Percentiles rank a stretch among this genome's conserved stretches.
Evolutionary conservation across 1,140 invertebrate genomes (phyloP).

Genomic region (Adelges cooleyi): DNA sequence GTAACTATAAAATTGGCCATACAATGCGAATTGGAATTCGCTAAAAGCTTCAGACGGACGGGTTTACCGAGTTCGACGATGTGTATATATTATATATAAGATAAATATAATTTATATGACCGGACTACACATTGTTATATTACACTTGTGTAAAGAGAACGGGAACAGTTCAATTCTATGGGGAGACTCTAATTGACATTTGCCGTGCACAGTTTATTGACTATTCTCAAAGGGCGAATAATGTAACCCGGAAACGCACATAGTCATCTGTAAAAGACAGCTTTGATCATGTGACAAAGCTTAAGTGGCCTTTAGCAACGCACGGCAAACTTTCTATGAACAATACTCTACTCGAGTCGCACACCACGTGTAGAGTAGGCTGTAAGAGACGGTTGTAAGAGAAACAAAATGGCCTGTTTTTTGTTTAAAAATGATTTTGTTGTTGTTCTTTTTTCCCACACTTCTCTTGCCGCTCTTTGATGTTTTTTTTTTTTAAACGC

Average conservation of each 20-base stretch:
- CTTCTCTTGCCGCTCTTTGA: not conserved
- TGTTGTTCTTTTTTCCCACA: not conserved
- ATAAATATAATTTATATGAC: too few species aligned
- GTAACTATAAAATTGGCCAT: too few species aligned
- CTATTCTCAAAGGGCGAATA: not conserved
- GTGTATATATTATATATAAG: too few species aligned
- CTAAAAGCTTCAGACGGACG: too few species aligned
- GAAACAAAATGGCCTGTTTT: not conserved
- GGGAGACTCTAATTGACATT: not conserved
- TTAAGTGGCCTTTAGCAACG: constrained; percentile 22
- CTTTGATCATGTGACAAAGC: constrained; percentile 21
- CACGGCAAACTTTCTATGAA: not conserved
- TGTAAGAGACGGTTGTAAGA: not conserved
- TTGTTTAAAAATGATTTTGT: not conserved
- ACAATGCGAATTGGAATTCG: too few species aligned
- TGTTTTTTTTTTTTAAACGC: not conserved
- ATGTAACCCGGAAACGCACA: not conserved
- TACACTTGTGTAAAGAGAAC: too few species aligned
- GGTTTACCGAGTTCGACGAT: too few species aligned
- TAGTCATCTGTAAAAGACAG: constrained; percentile 13
- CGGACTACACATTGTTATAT: too few species aligned
- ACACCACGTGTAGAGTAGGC: not conserved
- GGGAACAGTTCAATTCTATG: not conserved
- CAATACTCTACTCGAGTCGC: not conserved
- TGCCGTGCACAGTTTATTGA: not conserved